Percentiles rank a stretch among this genome's conserved stretches.
phyloP scores from a whole-genome alignment of 2,888 invertebrate genomes.

The Parthenolecanium corni region DNA sequence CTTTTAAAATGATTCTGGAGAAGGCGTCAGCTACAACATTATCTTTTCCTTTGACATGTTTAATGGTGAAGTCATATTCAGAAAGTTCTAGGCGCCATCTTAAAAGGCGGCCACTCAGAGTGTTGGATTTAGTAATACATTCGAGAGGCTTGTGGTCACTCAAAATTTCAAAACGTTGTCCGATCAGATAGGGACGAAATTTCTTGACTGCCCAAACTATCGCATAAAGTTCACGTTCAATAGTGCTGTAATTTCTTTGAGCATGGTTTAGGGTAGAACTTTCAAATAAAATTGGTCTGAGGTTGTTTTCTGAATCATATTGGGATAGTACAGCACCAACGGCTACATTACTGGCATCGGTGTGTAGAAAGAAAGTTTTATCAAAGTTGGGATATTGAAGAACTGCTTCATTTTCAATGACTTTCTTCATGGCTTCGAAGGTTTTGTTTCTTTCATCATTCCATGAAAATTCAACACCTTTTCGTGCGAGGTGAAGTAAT shows the following conservation, averaged over 20 bases:
- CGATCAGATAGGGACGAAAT: not conserved
- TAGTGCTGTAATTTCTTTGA: not conserved
- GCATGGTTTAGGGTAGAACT: not conserved
- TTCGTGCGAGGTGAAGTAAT: not conserved
- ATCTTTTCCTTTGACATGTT: not conserved
- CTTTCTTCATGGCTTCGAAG: not conserved
- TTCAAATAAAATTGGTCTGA: not conserved
- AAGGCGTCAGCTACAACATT: not conserved
- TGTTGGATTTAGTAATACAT: not conserved
- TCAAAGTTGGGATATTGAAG: not conserved
- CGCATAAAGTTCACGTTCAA: not conserved
- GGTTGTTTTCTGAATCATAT: not conserved
- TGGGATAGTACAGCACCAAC: not conserved
- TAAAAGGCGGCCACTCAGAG: not conserved
- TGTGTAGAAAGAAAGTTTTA: slow-evolving; percentile 1
- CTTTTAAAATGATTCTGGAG: not conserved
- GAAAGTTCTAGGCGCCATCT: slow-evolving; percentile 1
- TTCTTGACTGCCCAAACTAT: not conserved
- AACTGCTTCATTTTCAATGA: not conserved
- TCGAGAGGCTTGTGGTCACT: not conserved
- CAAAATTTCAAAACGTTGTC: not conserved
- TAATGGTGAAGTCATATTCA: slow-evolving; percentile 1
- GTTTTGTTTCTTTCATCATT: not conserved
- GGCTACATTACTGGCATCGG: not conserved
- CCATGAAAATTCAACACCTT: not conserved